Percentiles rank a stretch among this genome's conserved stretches.
Conservation (phyloP, 2,888 invertebrate species). For the Mayetiola destructor region DNA sequence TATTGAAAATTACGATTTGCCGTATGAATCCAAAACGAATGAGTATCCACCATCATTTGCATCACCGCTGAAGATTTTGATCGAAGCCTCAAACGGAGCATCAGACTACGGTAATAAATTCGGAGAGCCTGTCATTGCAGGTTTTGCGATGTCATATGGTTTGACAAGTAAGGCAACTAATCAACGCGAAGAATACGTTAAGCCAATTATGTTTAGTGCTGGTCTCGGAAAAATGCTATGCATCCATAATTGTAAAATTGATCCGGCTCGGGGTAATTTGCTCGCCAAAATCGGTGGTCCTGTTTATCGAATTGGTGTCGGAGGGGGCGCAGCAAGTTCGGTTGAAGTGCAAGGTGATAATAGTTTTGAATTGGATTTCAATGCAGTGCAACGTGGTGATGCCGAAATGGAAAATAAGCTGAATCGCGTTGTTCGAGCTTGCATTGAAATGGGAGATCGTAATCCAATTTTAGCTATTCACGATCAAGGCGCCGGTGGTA, state of each 20-base stretch:
- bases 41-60: slow-evolving; percentile 84
- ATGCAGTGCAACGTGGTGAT: slow-evolving; percentile 85
- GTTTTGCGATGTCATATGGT: slow-evolving; percentile 87
- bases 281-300: slow-evolving; percentile 95
- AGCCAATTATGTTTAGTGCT: slow-evolving; percentile 98
- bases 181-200: slow-evolving; percentile 83
- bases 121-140: slow-evolving; percentile 85
- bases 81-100: slow-evolving; percentile 95
- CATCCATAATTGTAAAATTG: slow-evolving; percentile 59
- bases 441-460: slow-evolving; percentile 61
- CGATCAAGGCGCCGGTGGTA: slow-evolving; percentile 98
- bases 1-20: slow-evolving; percentile 69
- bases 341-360: slow-evolving; percentile 87
- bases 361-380: slow-evolving; percentile 76
- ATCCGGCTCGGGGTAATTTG: slow-evolving; percentile 68
- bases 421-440: slow-evolving; percentile 83
- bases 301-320: slow-evolving; percentile 93
- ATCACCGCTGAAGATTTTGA: slow-evolving; percentile 64
- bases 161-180: slow-evolving; percentile 43
- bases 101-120: slow-evolving; percentile 99
- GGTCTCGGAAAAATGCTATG: slow-evolving; percentile 86
- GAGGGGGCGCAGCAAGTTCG: slow-evolving; percentile 96
- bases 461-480: slow-evolving; percentile 93
- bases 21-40: slow-evolving; percentile 68
- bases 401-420: slow-evolving; percentile 98